Conservation (phyloP, 2,113 vertebrate genomes). For the Eptesicus fuscus region DNA sequence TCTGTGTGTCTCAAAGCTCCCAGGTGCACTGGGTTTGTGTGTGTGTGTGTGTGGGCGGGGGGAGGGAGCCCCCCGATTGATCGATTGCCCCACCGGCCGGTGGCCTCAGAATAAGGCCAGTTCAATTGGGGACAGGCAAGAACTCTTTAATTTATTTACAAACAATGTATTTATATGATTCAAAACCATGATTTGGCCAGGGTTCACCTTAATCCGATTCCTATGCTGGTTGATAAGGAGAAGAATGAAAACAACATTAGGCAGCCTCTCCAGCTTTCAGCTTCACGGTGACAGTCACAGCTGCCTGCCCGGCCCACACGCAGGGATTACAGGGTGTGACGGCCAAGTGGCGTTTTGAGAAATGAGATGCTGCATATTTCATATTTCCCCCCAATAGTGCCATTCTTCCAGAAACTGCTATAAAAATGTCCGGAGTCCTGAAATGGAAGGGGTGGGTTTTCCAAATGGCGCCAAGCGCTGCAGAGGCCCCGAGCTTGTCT, state of each 20-base stretch:
- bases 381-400: neutral
- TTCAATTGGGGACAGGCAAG: neutral
- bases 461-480: neutral
- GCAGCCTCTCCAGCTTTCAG: neutral
- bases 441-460: neutral
- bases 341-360: conserved; percentile 19
- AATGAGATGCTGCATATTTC: conserved; percentile 42
- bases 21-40: neutral
- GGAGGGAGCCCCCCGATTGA: fast-evolving
- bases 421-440: conserved; percentile 23
- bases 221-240: neutral
- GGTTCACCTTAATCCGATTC: neutral
- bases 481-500: neutral
- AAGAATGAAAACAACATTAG: neutral
- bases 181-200: neutral
- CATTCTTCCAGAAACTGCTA: conserved; percentile 29
- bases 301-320: neutral
- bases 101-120: neutral
- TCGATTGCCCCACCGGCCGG: neutral
- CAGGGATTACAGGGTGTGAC: conserved; percentile 6
- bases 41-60: too few relatives aligned
- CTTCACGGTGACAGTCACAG: neutral
- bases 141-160: neutral
- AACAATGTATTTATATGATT: neutral
- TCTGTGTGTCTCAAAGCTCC: neutral